These are phyloP conservation scores for Caenorhabditis sp. DNA, from an alignment of 2,888 invertebrate genomes.

Conservation along the genomic window DNA sequence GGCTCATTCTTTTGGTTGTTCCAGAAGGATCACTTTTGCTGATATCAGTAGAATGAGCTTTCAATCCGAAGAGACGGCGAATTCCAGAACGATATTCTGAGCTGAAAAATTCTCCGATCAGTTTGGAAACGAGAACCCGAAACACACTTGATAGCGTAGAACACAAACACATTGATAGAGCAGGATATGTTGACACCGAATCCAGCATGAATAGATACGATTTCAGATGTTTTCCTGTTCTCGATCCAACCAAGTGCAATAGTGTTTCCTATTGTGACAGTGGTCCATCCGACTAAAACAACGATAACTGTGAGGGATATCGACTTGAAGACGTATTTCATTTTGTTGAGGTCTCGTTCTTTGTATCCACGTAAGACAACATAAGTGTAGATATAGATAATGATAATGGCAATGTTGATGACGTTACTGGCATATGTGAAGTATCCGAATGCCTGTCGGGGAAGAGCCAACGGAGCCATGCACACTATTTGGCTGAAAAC, in stretches of 20 bases:
- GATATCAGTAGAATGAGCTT: constrained; percentile 13
- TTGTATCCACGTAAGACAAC: constrained; percentile 49
- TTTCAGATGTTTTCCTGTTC: constrained; percentile 7
- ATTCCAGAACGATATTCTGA: constrained; percentile 52
- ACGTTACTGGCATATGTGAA: constrained; percentile 57
- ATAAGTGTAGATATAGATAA: constrained; percentile 51
- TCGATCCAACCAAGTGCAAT: constrained; percentile 22
- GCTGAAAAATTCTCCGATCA: constrained; percentile 5
- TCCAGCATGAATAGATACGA: constrained; percentile 46
- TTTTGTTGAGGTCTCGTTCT: constrained; percentile 28
- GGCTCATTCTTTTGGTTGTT: constrained; percentile 19
- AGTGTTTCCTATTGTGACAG: constrained; percentile 54
- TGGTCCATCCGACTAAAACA: constrained; percentile 60
- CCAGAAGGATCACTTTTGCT: constrained; percentile 24
- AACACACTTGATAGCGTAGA: constrained; percentile 62
- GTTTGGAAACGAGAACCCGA: not conserved
- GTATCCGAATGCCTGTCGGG: constrained; percentile 17
- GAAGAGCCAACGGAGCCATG: constrained; percentile 41
- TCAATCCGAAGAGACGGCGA: constrained; percentile 30
- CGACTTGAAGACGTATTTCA: constrained; percentile 64
- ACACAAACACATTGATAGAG: constrained; percentile 60
- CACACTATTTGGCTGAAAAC: constrained; percentile 41
- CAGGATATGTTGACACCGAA: constrained; percentile 60
- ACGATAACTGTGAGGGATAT: constrained; percentile 63
- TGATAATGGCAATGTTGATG: constrained; percentile 46